A percentile compares a stretch with the other conserved stretches of the same genome.
These are phyloP conservation scores for Phyllotis vaccarum DNA, from an alignment of 2,797 vertebrate species.

Conservation along the genomic window DNA sequence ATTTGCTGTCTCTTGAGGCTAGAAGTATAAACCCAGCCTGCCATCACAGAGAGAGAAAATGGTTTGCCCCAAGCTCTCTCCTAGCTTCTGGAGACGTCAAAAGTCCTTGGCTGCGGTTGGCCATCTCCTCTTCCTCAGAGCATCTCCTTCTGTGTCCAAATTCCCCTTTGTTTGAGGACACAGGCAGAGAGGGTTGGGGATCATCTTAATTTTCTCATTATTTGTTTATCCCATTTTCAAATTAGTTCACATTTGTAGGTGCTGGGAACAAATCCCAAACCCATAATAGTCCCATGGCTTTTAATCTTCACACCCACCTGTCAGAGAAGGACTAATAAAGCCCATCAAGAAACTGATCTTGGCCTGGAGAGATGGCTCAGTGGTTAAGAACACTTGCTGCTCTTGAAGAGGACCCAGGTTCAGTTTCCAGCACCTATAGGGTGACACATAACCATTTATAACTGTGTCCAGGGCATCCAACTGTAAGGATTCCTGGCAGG, in stretches of 20 bases:
- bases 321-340: neutral
- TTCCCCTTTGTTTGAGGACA: neutral
- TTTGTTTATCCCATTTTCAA: neutral
- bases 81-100: neutral
- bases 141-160: neutral
- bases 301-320: neutral
- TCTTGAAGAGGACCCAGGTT: neutral
- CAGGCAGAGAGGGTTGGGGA: neutral
- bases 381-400: neutral
- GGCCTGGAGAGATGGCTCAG: neutral
- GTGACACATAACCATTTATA: neutral
- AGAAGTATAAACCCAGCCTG: neutral
- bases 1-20: neutral
- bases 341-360: neutral
- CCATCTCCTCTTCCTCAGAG: neutral
- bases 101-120: neutral
- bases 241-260: slow-evolving; percentile 23
- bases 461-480: neutral
- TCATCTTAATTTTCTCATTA: neutral
- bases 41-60: neutral
- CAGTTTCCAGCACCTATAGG: neutral
- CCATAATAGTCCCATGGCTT: neutral
- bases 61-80: neutral
- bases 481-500: too few relatives aligned
- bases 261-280: neutral